These are phyloP conservation scores for Epinephelus lanceolatus DNA, from an alignment of 2,113 vertebrate species.

Conservation along the genomic window DNA sequence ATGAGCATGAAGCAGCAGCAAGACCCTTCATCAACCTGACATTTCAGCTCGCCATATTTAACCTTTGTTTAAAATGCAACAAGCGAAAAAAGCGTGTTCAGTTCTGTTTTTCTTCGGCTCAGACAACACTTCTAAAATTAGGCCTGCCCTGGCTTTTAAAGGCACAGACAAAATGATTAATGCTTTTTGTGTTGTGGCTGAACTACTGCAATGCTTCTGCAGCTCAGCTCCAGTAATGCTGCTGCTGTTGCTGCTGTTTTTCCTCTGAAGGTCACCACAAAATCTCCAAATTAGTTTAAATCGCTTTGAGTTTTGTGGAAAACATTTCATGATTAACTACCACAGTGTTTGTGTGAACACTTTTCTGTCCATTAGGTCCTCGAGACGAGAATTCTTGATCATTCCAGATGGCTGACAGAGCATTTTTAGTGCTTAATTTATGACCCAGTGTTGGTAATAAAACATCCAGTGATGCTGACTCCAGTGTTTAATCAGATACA, in stretches of 20 bases:
- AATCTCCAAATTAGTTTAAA: conserved; percentile 19
- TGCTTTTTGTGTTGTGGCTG: conserved; percentile 37
- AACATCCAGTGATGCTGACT: conserved; percentile 1
- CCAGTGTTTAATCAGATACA: background rate
- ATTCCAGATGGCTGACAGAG: background rate
- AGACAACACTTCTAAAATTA: conserved; percentile 61
- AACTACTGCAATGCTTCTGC: conserved; percentile 33
- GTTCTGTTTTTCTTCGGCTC: conserved; percentile 19
- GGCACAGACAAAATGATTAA: conserved; percentile 58
- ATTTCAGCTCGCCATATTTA: conserved; percentile 23
- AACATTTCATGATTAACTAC: conserved; percentile 12
- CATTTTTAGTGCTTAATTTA: conserved; percentile 12
- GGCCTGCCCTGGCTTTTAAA: conserved; percentile 50
- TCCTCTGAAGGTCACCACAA: conserved; percentile 3
- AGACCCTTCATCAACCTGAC: background rate
- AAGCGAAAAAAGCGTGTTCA: background rate
- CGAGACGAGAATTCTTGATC: conserved; percentile 1
- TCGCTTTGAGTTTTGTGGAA: conserved; percentile 10
- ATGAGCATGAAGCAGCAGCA: conserved; percentile 2
- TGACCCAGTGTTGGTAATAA: background rate
- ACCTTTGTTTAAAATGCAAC: conserved; percentile 6
- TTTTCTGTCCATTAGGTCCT: background rate
- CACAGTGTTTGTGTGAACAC: background rate
- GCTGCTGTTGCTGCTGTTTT: conserved; percentile 5
- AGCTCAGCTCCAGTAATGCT: conserved; percentile 10